Conservation (phyloP, 2,113 vertebrate genomes). For the Callipepla squamata region DNA sequence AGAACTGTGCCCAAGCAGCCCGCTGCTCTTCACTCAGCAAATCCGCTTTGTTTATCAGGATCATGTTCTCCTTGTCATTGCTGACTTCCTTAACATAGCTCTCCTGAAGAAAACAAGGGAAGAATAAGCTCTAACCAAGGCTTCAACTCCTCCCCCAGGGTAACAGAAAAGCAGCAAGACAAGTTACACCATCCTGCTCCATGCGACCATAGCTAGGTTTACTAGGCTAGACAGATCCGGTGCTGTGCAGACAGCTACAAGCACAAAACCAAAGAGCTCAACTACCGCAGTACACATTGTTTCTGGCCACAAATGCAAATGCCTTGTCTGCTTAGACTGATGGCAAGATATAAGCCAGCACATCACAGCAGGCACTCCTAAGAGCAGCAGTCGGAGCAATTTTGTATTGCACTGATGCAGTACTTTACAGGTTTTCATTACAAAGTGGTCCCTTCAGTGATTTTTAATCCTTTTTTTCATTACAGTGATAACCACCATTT, state of each 20-base stretch:
- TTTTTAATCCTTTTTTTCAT: not conserved
- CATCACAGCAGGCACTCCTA: not conserved
- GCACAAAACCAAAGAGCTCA: not conserved
- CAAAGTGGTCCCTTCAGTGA: not conserved
- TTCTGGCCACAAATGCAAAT: rapidly evolving
- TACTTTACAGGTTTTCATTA: not conserved
- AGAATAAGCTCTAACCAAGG: not conserved
- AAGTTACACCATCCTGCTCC: not conserved
- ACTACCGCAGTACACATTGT: not conserved
- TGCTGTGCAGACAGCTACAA: not conserved
- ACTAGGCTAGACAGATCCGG: not conserved
- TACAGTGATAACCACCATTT: not conserved
- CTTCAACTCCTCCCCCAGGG: not conserved
- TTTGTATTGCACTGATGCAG: not conserved
- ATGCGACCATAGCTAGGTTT: rapidly evolving
- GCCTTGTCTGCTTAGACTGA: not conserved
- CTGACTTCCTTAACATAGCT: conserved; percentile 89
- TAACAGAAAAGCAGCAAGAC: not conserved
- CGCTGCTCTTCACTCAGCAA: conserved; percentile 89
- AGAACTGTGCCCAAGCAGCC: conserved; percentile 85
- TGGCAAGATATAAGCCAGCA: not conserved
- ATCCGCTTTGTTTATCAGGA: conserved; percentile 96
- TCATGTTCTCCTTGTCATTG: conserved; percentile 88
- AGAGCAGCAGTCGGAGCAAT: not conserved
- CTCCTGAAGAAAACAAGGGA: conserved; percentile 80